These are phyloP conservation scores for Sanderia malayensis DNA, from an alignment of 30 jellyfish, hydroid and myxozoan genomes.

Conservation along the genomic window DNA sequence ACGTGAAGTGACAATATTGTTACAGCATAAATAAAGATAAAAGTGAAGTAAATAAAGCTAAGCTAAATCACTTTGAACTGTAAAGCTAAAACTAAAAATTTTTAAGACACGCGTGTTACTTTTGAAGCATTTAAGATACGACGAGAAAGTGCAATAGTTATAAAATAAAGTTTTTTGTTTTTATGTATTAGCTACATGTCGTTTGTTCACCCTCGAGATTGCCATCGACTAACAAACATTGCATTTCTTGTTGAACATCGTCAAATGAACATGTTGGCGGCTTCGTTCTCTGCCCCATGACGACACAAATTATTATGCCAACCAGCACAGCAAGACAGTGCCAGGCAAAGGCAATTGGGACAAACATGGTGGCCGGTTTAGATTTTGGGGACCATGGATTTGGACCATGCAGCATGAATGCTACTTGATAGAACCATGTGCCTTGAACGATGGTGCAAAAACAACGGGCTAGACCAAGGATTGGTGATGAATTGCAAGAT, in stretches of 20 bases:
- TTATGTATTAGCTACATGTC: too few species aligned
- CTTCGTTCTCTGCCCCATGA: not conserved
- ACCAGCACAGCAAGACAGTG: conserved; percentile 38
- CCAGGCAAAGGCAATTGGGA: conserved; percentile 66
- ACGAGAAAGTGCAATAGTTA: too few species aligned
- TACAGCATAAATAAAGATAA: too few species aligned
- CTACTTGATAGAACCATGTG: conserved; percentile 63
- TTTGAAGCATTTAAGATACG: too few species aligned
- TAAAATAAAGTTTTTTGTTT: too few species aligned
- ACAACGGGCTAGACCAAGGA: conserved; percentile 52
- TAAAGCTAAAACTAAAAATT: too few species aligned
- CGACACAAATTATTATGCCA: not conserved
- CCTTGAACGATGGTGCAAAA: conserved; percentile 55
- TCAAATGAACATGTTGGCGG: not conserved
- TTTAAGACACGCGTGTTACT: too few species aligned
- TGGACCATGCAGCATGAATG: conserved; percentile 59
- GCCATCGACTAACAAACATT: conserved; percentile 17
- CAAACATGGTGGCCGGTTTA: conserved; percentile 53
- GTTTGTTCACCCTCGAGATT: conserved; percentile 23
- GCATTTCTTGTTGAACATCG: not conserved
- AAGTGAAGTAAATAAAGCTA: too few species aligned
- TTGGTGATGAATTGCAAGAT: conserved; percentile 16
- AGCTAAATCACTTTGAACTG: too few species aligned
- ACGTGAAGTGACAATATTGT: too few species aligned
- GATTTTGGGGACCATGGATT: conserved; percentile 47